Base-by-base conservation (phyloP, 2,888 invertebrate genomes). In the Chaetoderma sp. region DNA sequence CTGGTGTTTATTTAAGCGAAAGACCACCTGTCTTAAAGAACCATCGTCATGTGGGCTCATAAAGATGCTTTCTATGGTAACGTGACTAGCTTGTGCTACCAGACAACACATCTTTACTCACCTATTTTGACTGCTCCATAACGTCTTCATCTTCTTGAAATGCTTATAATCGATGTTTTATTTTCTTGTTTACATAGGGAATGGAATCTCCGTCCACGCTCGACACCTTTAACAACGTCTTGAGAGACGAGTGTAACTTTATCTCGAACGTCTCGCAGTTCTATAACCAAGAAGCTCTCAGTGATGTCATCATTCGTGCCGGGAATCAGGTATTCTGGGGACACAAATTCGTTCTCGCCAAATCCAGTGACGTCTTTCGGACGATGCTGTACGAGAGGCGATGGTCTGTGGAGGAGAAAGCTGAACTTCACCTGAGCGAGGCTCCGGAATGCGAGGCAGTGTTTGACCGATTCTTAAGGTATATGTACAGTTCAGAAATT, bases 271-370 rank as follows among this genome's bases (percentile, higher is more conserved):
- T 85, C 25, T 81, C 84, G 2, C 80, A 81, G 72, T 86, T 85
- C 66, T 85, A 73, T 78, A 83, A 85, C 74, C 76, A 78, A 56
- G 76, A 79, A 61, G 79, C 75, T 6, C 76, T 85, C 25, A 83
- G 83, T 72, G 85, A 86, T 65, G 80, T 86, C 45, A 69, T 75
- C 6, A 74, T 86, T 44, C 13, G 18, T n/a, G 32, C 84, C 8
- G 83, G 78, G 1, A 76, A 78, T 4, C 60, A 74, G 8, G 68
- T 59, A 23, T 86, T 75, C 65, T 79, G 62, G 49, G 85, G 75
- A 5, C 86, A 86, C 75, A 85, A 82, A 62, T 86, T 86, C 72
- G 84, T 86, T 4, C 73, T 86, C 33, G 85, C 86, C 47, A 86
- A 84, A 71, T 85, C 85, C 3, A 84, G 84, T 45, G 85, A 85